phyloP scores from a whole-genome alignment of 2,113 vertebrate genomes.

The Odontesthes bonariensis region DNA sequence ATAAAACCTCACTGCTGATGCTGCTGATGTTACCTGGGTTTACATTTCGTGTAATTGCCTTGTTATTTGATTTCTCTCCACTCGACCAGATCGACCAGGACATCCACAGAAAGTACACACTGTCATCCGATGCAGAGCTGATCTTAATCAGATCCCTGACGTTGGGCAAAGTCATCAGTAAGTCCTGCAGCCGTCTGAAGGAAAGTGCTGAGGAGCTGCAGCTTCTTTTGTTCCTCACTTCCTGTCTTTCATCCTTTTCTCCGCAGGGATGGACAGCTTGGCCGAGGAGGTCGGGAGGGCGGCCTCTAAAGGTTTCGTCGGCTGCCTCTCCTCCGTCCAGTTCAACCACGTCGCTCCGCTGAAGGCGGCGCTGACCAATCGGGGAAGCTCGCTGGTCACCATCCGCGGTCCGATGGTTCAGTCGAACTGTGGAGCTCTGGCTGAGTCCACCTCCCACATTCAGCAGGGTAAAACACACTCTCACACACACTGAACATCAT shows the following conservation, averaged over 20 bases:
- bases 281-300: constrained; percentile 86
- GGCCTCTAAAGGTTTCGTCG: constrained; percentile 88
- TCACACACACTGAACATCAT: neutral
- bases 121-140: constrained; percentile 90
- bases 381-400: constrained; percentile 84
- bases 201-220: neutral
- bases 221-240: neutral
- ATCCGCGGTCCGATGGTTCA: constrained; percentile 87
- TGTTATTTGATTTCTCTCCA: constrained; percentile 77
- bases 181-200: constrained; percentile 35
- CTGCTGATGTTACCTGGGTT: constrained; percentile 50
- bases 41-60: constrained; percentile 73
- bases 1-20: constrained; percentile 50
- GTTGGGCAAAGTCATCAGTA: constrained; percentile 94
- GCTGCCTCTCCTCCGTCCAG: constrained; percentile 94
- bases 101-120: constrained; percentile 88
- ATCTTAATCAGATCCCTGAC: constrained; percentile 90
- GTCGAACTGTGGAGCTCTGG: constrained; percentile 85
- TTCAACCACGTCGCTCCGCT: constrained; percentile 93
- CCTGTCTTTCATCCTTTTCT: neutral
- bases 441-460: constrained; percentile 85
- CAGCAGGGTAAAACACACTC: constrained; percentile 84
- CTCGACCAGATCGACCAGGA: constrained; percentile 91
- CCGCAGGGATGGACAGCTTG: constrained; percentile 83
- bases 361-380: constrained; percentile 91